These are phyloP conservation scores for Diaphora mendica DNA, from an alignment of 2,888 invertebrate genomes.

Conservation along the genomic window DNA sequence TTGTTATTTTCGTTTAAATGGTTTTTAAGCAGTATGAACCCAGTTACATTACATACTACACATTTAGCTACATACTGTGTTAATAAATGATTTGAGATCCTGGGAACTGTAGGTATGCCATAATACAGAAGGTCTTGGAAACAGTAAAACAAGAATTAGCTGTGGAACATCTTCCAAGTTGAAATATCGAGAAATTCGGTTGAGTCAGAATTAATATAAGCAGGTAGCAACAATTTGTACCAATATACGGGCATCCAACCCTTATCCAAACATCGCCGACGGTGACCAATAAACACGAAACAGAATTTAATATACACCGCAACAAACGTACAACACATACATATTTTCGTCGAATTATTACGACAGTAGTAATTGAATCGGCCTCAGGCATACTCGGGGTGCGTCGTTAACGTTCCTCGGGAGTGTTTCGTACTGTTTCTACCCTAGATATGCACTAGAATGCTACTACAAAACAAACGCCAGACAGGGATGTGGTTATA, in stretches of 20 bases:
- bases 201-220: conserved; percentile 50
- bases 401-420: conserved; percentile 84
- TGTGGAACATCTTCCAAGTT: conserved; percentile 17
- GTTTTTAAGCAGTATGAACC: neutral
- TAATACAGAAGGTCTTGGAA: neutral
- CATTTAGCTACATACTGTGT: neutral
- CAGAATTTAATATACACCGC: conserved; percentile 83
- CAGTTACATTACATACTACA: neutral
- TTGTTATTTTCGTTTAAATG: too few species aligned
- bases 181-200: conserved; percentile 45
- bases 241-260: conserved; percentile 61
- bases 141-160: conserved; percentile 9
- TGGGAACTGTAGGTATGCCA: neutral
- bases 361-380: conserved; percentile 86
- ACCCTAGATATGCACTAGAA: conserved; percentile 82
- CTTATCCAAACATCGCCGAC: conserved; percentile 73
- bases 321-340: conserved; percentile 78
- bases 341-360: conserved; percentile 85
- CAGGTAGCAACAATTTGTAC: conserved; percentile 56
- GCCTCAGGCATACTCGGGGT: conserved; percentile 83
- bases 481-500: conserved; percentile 59
- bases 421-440: conserved; percentile 71
- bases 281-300: conserved; percentile 81
- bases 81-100: neutral
- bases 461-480: conserved; percentile 77